Evolutionary conservation across 2,888 invertebrate genomes (phyloP).

Genomic region (Melanargia galathea): DNA sequence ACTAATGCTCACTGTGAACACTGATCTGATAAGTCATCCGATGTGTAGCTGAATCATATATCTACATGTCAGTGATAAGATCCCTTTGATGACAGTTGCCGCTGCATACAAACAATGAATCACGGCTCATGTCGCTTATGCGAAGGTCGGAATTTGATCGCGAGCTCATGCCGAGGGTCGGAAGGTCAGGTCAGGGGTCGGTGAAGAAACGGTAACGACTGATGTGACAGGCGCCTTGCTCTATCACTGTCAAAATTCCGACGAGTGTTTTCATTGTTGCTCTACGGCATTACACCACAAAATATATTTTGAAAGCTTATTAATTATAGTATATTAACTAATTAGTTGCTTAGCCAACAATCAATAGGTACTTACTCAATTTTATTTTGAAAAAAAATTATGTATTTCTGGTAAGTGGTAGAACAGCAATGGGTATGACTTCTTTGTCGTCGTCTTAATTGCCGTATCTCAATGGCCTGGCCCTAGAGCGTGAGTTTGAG

Average conservation of each 20-base stretch:
- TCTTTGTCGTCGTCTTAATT: no score
- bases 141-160: conserved; percentile 25
- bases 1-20: no score
- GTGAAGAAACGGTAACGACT: conserved; percentile 31
- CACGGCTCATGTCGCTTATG: conserved; percentile 14
- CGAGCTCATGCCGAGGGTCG: conserved; percentile 15
- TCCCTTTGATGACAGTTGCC: conserved; percentile 8
- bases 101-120: conserved; percentile 21
- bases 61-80: conserved; percentile 13
- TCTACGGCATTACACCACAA: background rate
- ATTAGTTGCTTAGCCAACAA: no score
- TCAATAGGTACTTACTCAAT: no score
- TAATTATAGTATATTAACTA: no score
- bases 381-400: no score
- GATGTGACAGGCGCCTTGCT: conserved; percentile 11
- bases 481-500: no score
- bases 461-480: no score
- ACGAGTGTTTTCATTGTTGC: conserved; percentile 28
- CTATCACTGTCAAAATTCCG: conserved; percentile 5
- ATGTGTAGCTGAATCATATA: background rate
- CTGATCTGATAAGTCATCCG: background rate
- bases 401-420: no score
- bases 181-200: conserved; percentile 28
- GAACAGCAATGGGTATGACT: no score
- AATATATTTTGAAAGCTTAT: no score